These are phyloP conservation scores for Latrodectus elegans DNA, from an alignment of 2,888 invertebrate species.

Conservation along the genomic window DNA sequence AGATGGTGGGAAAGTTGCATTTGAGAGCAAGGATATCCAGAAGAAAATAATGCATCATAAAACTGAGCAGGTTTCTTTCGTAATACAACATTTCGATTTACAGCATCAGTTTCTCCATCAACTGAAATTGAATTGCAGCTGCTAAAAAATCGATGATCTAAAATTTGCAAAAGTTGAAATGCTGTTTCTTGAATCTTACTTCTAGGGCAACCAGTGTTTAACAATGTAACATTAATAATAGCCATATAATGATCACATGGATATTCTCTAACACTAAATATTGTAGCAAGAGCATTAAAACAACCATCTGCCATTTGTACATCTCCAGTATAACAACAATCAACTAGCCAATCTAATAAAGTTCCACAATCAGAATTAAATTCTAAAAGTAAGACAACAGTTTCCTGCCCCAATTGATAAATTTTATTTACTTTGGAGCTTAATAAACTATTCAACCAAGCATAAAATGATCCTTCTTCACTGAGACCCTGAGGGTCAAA, in stretches of 20 bases:
- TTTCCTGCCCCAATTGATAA: conserved; percentile 90
- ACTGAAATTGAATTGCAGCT: conserved; percentile 71
- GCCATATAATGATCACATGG: conserved; percentile 98
- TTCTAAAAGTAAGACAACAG: conserved; percentile 92
- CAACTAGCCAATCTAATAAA: conserved; percentile 94
- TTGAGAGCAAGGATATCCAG: conserved; percentile 85
- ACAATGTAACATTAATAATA: conserved; percentile 95
- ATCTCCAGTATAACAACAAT: conserved; percentile 95
- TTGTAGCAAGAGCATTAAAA: conserved; percentile 94
- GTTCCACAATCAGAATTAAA: conserved; percentile 93
- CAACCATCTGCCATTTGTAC: conserved; percentile 95
- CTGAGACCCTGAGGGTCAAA: conserved; percentile 89
- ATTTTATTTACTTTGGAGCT: conserved; percentile 83
- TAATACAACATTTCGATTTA: conserved; percentile 50
- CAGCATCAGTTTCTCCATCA: conserved; percentile 68
- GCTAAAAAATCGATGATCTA: conserved; percentile 97
- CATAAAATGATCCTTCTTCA: conserved; percentile 92
- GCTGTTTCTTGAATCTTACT: conserved; percentile 95
- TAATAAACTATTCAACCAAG: conserved; percentile 93
- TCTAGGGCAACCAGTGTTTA: conserved; percentile 96
- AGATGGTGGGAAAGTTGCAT: conserved; percentile 93
- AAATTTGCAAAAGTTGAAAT: conserved; percentile 88
- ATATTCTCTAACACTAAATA: conserved; percentile 97
- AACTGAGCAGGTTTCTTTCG: conserved; percentile 57
- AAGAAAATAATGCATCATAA: conserved; percentile 69